Conservation (phyloP, 2,888 invertebrate genomes). For the Volucella bombylans region DNA sequence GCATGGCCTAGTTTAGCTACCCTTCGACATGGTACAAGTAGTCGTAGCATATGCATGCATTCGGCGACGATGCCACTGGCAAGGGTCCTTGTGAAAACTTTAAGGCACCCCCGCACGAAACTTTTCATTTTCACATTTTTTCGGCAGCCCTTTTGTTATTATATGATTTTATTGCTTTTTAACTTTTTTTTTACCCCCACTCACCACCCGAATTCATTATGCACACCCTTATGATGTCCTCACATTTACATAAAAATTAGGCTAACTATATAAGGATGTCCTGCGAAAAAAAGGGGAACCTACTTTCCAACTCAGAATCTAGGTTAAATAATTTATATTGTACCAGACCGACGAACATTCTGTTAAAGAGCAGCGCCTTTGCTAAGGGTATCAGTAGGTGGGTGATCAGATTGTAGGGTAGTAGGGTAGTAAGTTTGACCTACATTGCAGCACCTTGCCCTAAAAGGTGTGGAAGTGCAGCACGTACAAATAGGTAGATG, state of each 20-base stretch:
- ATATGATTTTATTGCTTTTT: neutral
- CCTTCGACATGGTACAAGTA: constrained; percentile 25
- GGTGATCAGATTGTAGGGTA: constrained; percentile 13
- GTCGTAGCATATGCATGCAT: constrained; percentile 23
- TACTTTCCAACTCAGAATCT: constrained; percentile 38
- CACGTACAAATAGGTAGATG: constrained; percentile 25
- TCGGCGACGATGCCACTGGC: constrained; percentile 41
- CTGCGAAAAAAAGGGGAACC: constrained; percentile 19
- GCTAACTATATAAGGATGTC: constrained; percentile 38
- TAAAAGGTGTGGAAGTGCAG: constrained; percentile 16
- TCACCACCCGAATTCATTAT: neutral
- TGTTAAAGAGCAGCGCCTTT: neutral
- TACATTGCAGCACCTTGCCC: constrained; percentile 43
- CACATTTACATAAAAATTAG: constrained; percentile 48
- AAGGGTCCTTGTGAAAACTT: constrained; percentile 29
- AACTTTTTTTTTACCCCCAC: neutral
- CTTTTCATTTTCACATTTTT: constrained; percentile 37
- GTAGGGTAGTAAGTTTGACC: constrained; percentile 44
- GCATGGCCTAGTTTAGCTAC: constrained; percentile 68
- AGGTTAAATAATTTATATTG: constrained; percentile 62
- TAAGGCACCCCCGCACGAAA: constrained; percentile 25
- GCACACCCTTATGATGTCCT: constrained; percentile 33
- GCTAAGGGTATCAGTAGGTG: neutral
- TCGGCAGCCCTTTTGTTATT: constrained; percentile 13
- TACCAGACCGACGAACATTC: constrained; percentile 21